A percentile compares a stretch with the other conserved stretches of the same genome.
These are phyloP conservation scores for Cliona cf. orientalis DNA, from an alignment of 37 sponge, comb jelly and placozoan species.

Conservation along the genomic window DNA sequence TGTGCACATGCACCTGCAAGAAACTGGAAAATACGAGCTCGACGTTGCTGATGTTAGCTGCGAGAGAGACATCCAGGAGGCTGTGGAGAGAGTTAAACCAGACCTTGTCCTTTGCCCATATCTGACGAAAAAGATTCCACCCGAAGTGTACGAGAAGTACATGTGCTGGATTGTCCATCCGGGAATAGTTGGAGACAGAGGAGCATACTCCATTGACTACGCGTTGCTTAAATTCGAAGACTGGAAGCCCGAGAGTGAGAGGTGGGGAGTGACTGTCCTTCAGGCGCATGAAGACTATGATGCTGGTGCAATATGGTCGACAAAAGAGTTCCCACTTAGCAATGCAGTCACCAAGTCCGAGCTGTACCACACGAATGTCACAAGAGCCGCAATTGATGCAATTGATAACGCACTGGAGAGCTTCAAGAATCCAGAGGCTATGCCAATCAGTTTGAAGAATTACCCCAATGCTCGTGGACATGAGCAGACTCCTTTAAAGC, in stretches of 20 bases:
- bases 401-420: background rate
- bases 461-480: background rate
- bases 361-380: conserved; percentile 6
- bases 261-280: conserved; percentile 47
- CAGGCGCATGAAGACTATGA: conserved; percentile 36
- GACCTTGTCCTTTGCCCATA: conserved; percentile 40
- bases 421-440: background rate
- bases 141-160: background rate
- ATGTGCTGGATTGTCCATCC: conserved; percentile 42
- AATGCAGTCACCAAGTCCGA: conserved; percentile 9
- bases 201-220: conserved; percentile 21
- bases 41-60: background rate
- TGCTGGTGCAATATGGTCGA: conserved; percentile 25
- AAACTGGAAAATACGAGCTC: background rate
- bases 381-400: conserved; percentile 4
- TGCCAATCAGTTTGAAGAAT: background rate
- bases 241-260: background rate
- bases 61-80: background rate
- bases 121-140: conserved; percentile 18
- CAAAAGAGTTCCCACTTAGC: conserved; percentile 17
- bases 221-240: background rate
- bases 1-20: background rate
- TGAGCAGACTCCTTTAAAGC: background rate
- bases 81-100: conserved; percentile 2
- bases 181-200: conserved; percentile 34